Base-by-base conservation (phyloP, 2,113 vertebrate species). In the Baryphthengus martii region DNA sequence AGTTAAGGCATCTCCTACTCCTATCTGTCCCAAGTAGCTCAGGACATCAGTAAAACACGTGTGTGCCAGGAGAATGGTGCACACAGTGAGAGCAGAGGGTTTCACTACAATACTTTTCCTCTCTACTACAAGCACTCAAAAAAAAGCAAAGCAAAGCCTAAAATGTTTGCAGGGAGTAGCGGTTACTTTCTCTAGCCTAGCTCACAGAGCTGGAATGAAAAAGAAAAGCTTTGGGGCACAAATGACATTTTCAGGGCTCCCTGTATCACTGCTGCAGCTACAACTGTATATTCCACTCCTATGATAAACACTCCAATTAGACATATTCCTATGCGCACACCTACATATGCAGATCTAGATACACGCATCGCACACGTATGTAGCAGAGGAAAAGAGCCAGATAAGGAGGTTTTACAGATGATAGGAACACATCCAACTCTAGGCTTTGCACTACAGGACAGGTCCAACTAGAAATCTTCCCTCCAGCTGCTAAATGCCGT, bases 361-460 rank as follows among this genome's bases (percentile, higher is more conserved):
- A 33, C 20, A 37, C 2, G 14, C 17, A 76, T 31, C n/a, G 23
- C 47, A 56, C 8, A 5, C 5, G 7, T 31, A 55, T 3, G 9
- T 10, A 81, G 67, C 62, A 62, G 90, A 74, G 20, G 55, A 85
- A 95, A 85, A 74, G 44, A 95, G 47, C 23, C 40, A 44, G 89
- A 68, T 76, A 88, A 81, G 28, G 84, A 86, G 80, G 89, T 68
- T 85, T 79, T 71, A 72, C 65, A 91, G 85, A 79, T 76, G 49
- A 21, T 11, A 82, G 8, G 77, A 95, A 87, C 70, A 59, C 47
- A 84, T 52, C 15, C 3, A 13, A 17, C 23, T 31, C 26, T 16
- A 58, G 42, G 58, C 39, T 73, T 59, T 67, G 35, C 42, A 23
- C 28, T 44, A 79, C 75, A 58, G 28, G 9, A 63, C 75, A 47